Evolutionary conservation across 2,797 vertebrate genomes (phyloP).

Genomic region (Kryptolebias ocellatus): DNA sequence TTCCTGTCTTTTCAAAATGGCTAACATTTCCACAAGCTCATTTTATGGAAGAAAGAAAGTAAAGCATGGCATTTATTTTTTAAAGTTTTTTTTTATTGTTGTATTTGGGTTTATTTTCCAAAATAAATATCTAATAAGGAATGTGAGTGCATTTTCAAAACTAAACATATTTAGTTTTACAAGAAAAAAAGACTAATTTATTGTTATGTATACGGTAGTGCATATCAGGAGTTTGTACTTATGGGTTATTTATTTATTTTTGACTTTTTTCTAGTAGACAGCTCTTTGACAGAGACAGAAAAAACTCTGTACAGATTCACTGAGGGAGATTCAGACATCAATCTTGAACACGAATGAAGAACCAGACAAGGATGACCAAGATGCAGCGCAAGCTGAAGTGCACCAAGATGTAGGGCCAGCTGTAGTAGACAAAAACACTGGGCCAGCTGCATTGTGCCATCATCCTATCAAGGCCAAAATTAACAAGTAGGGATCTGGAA

Average conservation of each 20-base stretch:
- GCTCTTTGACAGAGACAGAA: background rate
- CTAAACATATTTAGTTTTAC: background rate
- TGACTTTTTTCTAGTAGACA: background rate
- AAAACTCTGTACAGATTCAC: background rate
- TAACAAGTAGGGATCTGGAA: no score
- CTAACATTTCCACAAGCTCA: no score
- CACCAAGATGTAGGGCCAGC: background rate
- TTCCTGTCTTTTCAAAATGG: no score
- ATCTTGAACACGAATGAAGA: background rate
- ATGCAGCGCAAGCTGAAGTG: background rate
- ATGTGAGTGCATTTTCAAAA: no score
- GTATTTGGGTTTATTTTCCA: no score
- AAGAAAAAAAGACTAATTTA: background rate
- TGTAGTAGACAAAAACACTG: slow-evolving; percentile 4
- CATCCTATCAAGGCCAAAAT: no score
- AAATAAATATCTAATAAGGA: no score
- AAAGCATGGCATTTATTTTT: no score
- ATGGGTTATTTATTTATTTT: no score
- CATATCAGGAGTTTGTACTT: background rate
- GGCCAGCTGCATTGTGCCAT: no score
- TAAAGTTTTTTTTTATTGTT: no score
- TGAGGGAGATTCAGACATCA: slow-evolving; percentile 3
- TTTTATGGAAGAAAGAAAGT: no score
- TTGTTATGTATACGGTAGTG: background rate
- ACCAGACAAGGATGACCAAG: background rate